These are phyloP conservation scores for Chelonia mydas DNA, from an alignment of 2,797 vertebrate genomes.

Conservation along the genomic window DNA sequence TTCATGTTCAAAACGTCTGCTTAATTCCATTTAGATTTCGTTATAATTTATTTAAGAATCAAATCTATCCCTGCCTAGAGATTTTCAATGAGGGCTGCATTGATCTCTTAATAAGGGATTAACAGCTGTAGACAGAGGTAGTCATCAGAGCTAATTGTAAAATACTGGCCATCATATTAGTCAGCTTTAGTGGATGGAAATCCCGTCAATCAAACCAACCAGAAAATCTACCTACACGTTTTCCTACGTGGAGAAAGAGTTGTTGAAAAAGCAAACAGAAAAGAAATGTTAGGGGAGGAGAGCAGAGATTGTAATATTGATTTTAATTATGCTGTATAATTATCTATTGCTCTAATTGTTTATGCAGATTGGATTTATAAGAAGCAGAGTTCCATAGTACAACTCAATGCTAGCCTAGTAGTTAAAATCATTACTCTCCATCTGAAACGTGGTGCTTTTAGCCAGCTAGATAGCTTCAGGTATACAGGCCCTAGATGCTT, in stretches of 20 bases:
- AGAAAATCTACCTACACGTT: conserved; percentile 12
- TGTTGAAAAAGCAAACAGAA: conserved; percentile 3
- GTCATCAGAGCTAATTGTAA: conserved; percentile 68
- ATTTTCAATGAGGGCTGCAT: conserved; percentile 48
- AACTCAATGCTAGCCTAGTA: neutral
- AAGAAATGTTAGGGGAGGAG: neutral
- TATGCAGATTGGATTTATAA: conserved; percentile 44
- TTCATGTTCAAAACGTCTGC: conserved; percentile 30
- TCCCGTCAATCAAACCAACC: conserved; percentile 10
- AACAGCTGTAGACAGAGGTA: conserved; percentile 65
- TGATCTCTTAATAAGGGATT: conserved; percentile 73
- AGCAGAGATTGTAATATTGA: conserved; percentile 39
- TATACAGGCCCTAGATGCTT: neutral
- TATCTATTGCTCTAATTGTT: conserved; percentile 42
- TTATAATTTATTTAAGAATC: conserved; percentile 65
- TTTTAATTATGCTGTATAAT: conserved; percentile 50
- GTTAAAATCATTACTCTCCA: conserved; percentile 52
- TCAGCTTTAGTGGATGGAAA: conserved; percentile 32
- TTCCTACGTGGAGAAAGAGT: neutral
- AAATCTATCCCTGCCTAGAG: conserved; percentile 45
- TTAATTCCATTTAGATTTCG: conserved; percentile 61
- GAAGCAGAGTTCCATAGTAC: neutral
- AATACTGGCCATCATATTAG: conserved; percentile 51
- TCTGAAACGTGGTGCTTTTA: conserved; percentile 45
- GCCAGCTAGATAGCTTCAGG: neutral